Evolutionary conservation across 1,140 invertebrate species (phyloP), one percentile per base, ranked within the genome.

Genomic region (Procambarus clarkii): DNA sequence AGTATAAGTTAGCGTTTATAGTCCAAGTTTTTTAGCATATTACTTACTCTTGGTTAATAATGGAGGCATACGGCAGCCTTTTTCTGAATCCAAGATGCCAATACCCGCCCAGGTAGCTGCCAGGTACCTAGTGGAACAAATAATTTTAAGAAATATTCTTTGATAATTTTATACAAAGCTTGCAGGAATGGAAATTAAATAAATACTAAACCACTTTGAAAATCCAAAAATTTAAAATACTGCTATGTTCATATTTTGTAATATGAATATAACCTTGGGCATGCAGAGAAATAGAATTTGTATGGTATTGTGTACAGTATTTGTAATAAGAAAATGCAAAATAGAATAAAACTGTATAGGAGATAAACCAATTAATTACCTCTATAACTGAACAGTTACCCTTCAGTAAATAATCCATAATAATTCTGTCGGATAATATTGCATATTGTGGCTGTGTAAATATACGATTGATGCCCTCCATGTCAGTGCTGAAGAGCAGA

Each of bases 311-410:
- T 34, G 34, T 34, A 34, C 34, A 34, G 34, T 34, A 34, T 34
- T 0, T 34, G 34, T 34, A 34, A 34, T 34, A 34, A 0, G 34
- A 34, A 34, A 34, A 34, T 34, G 34, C 34, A 34, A 34, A 34
- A 34, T 34, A 34, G 34, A 34, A 34, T 34, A 34, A 34, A 34
- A 34, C 34, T 34, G 34, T 34, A 34, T 34, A 0, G 1, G 1
- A 54, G 50, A 11, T 64, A 82, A 2, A 44, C 21, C 50, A 46
- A 24, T 50, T 71, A 24, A 45, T 48, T 18, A 89, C 80, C 79
- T 89, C 58, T 9, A 45, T 74, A 50, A 89, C 34, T 8, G 64
- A 82, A 50, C 87, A 89, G 64, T 81, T 71, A n/a, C 60, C 64
- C 24, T 24, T 64, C n/a, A 89, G 79, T 4, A 89, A 8, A 60